Conservation (phyloP, 2,797 vertebrate genomes). For the Clarias pachynema region DNA sequence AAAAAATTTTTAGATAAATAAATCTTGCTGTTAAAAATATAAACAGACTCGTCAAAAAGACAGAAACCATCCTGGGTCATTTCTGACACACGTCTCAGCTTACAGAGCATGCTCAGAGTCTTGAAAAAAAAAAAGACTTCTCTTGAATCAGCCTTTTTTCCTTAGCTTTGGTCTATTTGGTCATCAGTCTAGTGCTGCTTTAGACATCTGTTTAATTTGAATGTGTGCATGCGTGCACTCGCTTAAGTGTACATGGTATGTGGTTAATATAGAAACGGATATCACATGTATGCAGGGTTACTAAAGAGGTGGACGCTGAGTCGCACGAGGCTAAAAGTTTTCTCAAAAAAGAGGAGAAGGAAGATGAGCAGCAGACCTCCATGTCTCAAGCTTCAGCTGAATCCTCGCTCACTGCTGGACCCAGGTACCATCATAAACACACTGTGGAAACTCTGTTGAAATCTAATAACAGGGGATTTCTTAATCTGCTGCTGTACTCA, state of each 20-base stretch:
- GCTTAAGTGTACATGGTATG: neutral
- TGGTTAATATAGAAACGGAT: neutral
- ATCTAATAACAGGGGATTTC: neutral
- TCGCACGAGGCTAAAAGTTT: conserved; percentile 89
- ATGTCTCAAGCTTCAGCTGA: conserved; percentile 26
- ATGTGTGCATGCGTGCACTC: neutral
- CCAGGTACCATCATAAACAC: conserved; percentile 66
- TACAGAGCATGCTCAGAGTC: neutral
- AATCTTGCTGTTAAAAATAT: neutral
- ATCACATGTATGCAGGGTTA: conserved; percentile 76
- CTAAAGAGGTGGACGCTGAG: conserved; percentile 86
- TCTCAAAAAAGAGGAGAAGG: conserved; percentile 78
- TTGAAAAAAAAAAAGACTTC: neutral
- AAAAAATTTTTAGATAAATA: neutral
- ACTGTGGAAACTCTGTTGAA: neutral
- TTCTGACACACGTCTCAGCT: neutral
- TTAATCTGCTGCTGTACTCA: neutral
- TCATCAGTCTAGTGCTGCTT: neutral
- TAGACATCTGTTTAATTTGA: neutral
- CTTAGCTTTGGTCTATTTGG: neutral
- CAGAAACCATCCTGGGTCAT: too few species aligned
- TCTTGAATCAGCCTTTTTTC: neutral
- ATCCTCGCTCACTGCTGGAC: conserved; percentile 58
- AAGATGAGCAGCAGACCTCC: neutral
- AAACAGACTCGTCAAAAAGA: neutral